Percentiles rank a stretch among this genome's conserved stretches.
These are phyloP conservation scores for Ahaetulla prasina DNA, from an alignment of 2,113 vertebrate species.

Conservation along the genomic window DNA sequence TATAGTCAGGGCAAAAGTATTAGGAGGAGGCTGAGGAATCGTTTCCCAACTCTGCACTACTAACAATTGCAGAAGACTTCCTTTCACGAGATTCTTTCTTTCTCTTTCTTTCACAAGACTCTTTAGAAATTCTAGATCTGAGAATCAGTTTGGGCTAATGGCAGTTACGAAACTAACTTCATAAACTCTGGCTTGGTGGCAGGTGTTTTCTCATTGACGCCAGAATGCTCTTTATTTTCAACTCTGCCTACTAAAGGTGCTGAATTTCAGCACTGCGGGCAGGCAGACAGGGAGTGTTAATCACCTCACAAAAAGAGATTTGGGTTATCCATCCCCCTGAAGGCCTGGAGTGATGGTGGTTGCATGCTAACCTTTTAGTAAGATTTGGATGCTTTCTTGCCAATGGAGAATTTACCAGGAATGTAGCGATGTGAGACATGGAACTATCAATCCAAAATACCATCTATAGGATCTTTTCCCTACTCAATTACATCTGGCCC, in stretches of 20 bases:
- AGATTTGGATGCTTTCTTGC: background rate
- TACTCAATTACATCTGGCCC: background rate
- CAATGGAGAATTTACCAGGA: background rate
- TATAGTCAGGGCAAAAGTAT: background rate
- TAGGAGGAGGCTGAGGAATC: background rate
- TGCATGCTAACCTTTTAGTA: background rate
- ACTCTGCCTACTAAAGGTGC: background rate
- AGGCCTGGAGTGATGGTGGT: background rate
- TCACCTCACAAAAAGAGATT: background rate
- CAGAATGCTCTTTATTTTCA: background rate
- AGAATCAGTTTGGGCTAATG: background rate
- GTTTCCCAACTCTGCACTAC: background rate
- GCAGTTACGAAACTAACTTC: background rate
- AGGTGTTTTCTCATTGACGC: background rate
- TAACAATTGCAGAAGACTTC: background rate
- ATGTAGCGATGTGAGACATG: background rate
- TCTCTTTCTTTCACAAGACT: background rate
- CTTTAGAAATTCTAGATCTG: background rate
- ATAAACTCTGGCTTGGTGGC: background rate
- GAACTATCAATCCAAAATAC: background rate
- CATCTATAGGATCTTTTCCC: background rate
- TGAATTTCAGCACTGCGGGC: background rate
- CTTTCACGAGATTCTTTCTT: background rate
- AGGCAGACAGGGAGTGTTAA: background rate
- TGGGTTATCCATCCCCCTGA: background rate